A percentile compares a stretch with the other conserved stretches of the same genome.
These are phyloP conservation scores for Synanthedon vespiformis DNA, from an alignment of 2,888 invertebrate genomes.

Conservation along the genomic window DNA sequence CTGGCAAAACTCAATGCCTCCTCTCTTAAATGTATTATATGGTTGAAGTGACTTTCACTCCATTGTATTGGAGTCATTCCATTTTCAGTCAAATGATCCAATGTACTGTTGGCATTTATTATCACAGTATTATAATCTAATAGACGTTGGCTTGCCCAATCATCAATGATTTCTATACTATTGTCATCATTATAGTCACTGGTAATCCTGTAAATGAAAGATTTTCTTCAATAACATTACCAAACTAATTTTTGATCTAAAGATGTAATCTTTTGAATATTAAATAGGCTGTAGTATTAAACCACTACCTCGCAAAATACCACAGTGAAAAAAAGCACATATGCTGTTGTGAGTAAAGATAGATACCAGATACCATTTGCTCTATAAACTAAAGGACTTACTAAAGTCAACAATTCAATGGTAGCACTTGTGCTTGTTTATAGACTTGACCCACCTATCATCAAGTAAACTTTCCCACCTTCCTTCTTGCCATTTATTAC, in stretches of 20 bases:
- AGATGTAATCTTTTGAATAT: too few relatives aligned
- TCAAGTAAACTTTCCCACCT: too few relatives aligned
- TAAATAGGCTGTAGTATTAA: too few relatives aligned
- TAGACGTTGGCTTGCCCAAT: constrained; percentile 76
- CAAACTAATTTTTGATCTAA: too few relatives aligned
- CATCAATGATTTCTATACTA: constrained; percentile 76
- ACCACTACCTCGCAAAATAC: too few relatives aligned
- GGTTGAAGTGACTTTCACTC: constrained; percentile 79
- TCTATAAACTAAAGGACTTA: too few relatives aligned
- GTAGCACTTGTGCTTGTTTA: not conserved
- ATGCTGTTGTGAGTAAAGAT: too few relatives aligned
- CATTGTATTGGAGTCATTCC: constrained; percentile 79
- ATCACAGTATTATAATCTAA: constrained; percentile 79
- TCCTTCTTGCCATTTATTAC: too few relatives aligned
- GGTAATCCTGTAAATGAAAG: constrained; percentile 74
- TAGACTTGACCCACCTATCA: not conserved
- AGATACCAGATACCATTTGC: too few relatives aligned
- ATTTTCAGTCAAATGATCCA: constrained; percentile 49
- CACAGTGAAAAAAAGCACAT: too few relatives aligned
- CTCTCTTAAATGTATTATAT: constrained; percentile 85
- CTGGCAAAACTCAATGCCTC: constrained; percentile 79
- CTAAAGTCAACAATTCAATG: too few relatives aligned
- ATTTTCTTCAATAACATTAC: too few relatives aligned
- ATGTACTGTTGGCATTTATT: constrained; percentile 59
- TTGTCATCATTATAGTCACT: constrained; percentile 90